phyloP scores from a whole-genome alignment of 1,140 invertebrate genomes.

The Ephestia elutella region DNA sequence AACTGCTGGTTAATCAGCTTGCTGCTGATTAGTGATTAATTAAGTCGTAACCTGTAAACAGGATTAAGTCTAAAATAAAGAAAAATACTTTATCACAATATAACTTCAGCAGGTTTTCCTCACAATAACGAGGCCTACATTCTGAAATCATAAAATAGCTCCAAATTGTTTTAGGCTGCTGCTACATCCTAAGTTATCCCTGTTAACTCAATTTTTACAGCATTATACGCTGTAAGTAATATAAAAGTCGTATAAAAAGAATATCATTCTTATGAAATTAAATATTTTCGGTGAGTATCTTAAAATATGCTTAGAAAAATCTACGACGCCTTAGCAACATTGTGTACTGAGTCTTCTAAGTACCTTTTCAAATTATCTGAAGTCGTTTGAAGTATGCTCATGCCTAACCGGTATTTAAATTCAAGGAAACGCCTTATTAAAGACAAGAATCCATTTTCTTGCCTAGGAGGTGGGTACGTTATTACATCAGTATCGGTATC shows the following conservation, averaged over 20 bases:
- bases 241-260: background rate
- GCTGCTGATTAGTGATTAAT: no score
- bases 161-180: background rate
- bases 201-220: background rate
- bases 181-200: background rate
- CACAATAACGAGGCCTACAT: conserved; percentile 55
- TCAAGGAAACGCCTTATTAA: conserved; percentile 67
- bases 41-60: no score
- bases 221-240: background rate
- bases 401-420: conserved; percentile 67
- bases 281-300: conserved; percentile 15
- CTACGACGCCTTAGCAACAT: conserved; percentile 41
- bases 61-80: no score
- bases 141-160: conserved; percentile 54
- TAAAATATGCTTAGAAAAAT: background rate
- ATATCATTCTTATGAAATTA: conserved; percentile 1
- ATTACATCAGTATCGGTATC: conserved; percentile 41
- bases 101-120: conserved; percentile 66
- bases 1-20: no score
- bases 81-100: conserved; percentile 48
- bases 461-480: conserved; percentile 53
- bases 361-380: conserved; percentile 66
- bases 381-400: conserved; percentile 66
- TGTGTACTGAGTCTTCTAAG: conserved; percentile 50
- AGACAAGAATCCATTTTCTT: conserved; percentile 50